These are phyloP conservation scores for Mastacembelus armatus DNA, from an alignment of 2,797 vertebrate species.

Conservation along the genomic window DNA sequence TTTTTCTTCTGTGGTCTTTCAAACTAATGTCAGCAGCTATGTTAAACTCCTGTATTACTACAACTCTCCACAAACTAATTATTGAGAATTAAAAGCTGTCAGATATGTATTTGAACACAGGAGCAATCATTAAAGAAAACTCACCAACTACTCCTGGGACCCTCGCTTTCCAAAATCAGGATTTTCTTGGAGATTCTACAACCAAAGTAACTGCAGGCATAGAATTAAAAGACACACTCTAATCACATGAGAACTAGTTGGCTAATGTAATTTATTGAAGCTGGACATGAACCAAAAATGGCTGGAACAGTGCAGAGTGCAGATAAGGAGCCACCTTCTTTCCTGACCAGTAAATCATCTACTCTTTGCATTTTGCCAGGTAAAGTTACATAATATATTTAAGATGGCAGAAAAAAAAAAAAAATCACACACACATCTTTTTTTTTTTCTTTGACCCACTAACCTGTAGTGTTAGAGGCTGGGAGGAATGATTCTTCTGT, in stretches of 20 bases:
- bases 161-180: background rate
- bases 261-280: slow-evolving; percentile 63
- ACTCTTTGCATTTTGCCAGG: background rate
- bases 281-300: slow-evolving; percentile 13
- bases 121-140: slow-evolving; percentile 1
- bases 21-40: slow-evolving; percentile 11
- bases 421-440: background rate
- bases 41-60: slow-evolving; percentile 29
- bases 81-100: background rate
- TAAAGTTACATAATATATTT: background rate
- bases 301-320: background rate
- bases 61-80: background rate
- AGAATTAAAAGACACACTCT: slow-evolving; percentile 31
- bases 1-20: background rate
- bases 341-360: background rate
- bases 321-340: background rate
- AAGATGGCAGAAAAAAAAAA: background rate
- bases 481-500: background rate
- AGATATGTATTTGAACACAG: background rate
- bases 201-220: slow-evolving; percentile 9
- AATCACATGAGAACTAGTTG: slow-evolving; percentile 67
- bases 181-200: background rate
- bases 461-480: too few species aligned
- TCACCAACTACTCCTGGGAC: slow-evolving; percentile 23
- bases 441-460: background rate